phyloP scores from a whole-genome alignment of 2,797 vertebrate genomes.

The Trachurus trachurus region DNA sequence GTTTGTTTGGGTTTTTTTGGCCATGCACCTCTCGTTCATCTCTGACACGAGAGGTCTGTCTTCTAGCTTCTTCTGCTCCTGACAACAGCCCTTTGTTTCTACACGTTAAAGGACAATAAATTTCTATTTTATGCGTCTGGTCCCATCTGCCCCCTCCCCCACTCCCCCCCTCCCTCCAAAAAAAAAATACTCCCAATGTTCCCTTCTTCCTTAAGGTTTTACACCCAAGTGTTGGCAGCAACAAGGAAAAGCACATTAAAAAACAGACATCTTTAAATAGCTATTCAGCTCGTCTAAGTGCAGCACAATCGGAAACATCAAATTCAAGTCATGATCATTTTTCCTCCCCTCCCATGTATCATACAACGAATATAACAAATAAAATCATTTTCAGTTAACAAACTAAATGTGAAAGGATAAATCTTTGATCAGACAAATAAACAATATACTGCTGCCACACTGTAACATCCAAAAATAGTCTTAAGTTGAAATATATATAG shows the following conservation, averaged over 20 bases:
- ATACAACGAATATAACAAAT: slow-evolving; percentile 80
- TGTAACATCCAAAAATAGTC: slow-evolving; percentile 90
- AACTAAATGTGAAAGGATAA: slow-evolving; percentile 88
- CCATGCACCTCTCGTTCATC: slow-evolving; percentile 12
- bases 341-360: slow-evolving; percentile 85
- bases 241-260: slow-evolving; percentile 89
- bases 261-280: slow-evolving; percentile 90
- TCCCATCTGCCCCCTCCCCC: slow-evolving; percentile 60
- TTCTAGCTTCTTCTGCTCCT: slow-evolving; percentile 16
- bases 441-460: slow-evolving; percentile 89
- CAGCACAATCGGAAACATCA: slow-evolving; percentile 88
- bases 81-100: slow-evolving; percentile 19
- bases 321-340: slow-evolving; percentile 92
- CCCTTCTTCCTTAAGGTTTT: slow-evolving; percentile 61
- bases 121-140: slow-evolving; percentile 51
- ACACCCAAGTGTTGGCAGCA: slow-evolving; percentile 85
- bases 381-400: slow-evolving; percentile 87
- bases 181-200: slow-evolving; percentile 40
- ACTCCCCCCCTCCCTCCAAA: too few relatives aligned
- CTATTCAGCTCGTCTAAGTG: slow-evolving; percentile 90
- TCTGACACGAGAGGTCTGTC: slow-evolving; percentile 1
- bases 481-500: slow-evolving; percentile 85
- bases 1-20: not conserved
- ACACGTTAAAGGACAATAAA: slow-evolving; percentile 32
- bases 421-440: slow-evolving; percentile 89